phyloP scores from a whole-genome alignment of 2,888 invertebrate species.

The Standfussiana lucernea region DNA sequence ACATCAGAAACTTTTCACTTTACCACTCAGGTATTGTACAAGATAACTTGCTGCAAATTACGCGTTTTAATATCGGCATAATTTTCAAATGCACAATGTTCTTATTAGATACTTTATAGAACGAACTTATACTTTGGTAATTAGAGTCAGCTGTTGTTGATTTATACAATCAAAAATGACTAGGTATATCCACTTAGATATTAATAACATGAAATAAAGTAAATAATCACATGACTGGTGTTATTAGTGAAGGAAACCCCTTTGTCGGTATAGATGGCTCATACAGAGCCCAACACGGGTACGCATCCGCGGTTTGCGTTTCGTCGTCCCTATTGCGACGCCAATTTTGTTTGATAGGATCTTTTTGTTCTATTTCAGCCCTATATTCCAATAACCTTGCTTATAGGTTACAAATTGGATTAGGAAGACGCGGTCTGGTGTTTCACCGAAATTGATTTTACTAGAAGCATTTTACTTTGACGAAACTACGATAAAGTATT shows the following conservation, averaged over 20 bases:
- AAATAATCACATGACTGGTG: not conserved
- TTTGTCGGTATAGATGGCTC: constrained; percentile 41
- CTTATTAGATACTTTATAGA: not conserved
- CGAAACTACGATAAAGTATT: constrained; percentile 45
- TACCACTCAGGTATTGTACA: constrained; percentile 64
- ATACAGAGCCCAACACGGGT: constrained; percentile 25
- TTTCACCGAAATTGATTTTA: constrained; percentile 76
- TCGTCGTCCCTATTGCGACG: constrained; percentile 70
- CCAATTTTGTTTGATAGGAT: constrained; percentile 76
- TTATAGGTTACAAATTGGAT: constrained; percentile 82
- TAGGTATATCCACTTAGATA: not conserved
- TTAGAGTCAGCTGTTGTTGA: not conserved
- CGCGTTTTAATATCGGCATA: constrained; percentile 40
- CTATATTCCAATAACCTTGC: constrained; percentile 78
- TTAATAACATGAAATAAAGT: not conserved
- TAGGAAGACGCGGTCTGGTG: constrained; percentile 77
- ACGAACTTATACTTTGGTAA: not conserved
- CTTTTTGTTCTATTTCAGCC: constrained; percentile 75
- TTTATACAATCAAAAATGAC: not conserved
- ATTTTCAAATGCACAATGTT: constrained; percentile 1
- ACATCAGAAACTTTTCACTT: constrained; percentile 64
- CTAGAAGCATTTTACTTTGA: constrained; percentile 67
- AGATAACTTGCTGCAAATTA: constrained; percentile 63
- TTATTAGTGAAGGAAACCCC: constrained; percentile 53
- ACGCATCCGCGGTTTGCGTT: constrained; percentile 65